Base-by-base conservation (phyloP, 1,140 invertebrate genomes). In the Hyposmocoma kahamanoa region DNA sequence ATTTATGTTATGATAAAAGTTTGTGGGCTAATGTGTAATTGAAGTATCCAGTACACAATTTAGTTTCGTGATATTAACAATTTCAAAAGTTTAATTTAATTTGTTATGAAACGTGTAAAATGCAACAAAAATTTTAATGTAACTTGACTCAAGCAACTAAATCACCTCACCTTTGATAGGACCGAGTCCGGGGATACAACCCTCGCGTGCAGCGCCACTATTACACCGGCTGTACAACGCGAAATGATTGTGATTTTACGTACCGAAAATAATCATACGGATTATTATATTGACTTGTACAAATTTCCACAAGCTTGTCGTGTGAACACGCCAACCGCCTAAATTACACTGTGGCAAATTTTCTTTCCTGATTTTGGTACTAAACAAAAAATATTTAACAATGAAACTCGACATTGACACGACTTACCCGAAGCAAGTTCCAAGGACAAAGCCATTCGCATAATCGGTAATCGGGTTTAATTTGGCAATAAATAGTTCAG, bases 291-390 rank as follows among this genome's bases (percentile, higher is more conserved):
- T n/a, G 10, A 44, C 45, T 52, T 20, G 36, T 43, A 49, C 50
- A 36, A 46, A 51, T 47, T 20, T 50, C 53, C 36, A 58, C 57
- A 26, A 34, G 28, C 20, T 22, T 54, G 56, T 62, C 69, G 69
- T 75, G 68, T 62, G 56, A 50, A 60, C 64, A 56, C 57, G 50
- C 49, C 64, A 62, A 59, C 56, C 41, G 52, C 50, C 57, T 41
- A 70, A 62, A 61, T 67, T 53, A 63, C 32, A 75, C 72, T 75
- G 69, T 72, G 53, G 64, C 56, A 63, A 64, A 55, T 50, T 61
- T 65, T 65, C 45, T 45, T 50, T 20, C 30, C 45, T 47, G 45
- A 53, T 50, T 49, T 55, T 47, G 50, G 22, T 15, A 42, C 19
- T 51, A 53, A 63, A 59, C 50, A 57, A 22, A 28, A 26, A 11